Percentiles rank a stretch among this genome's conserved stretches.
phyloP scores from a whole-genome alignment of 2,113 vertebrate species.

The Percopsis transmontana region DNA sequence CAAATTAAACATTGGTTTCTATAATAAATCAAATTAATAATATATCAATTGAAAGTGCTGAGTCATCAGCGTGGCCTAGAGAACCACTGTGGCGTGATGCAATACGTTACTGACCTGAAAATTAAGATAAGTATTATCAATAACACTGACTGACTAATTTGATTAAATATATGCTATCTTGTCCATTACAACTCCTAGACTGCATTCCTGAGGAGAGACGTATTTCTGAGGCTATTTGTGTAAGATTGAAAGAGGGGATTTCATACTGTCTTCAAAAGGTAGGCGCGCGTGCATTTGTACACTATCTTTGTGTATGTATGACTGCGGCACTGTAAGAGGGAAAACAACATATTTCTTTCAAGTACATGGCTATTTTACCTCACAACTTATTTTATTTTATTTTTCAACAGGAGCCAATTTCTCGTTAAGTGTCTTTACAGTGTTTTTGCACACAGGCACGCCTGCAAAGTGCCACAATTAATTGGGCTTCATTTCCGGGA shows the following conservation, averaged over 20 bases:
- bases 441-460: constrained; percentile 67
- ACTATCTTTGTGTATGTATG: not conserved
- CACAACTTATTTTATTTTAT: constrained; percentile 62
- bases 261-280: too few relatives aligned
- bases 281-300: not conserved
- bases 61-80: constrained; percentile 47
- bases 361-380: constrained; percentile 48
- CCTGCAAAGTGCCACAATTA: constrained; percentile 79
- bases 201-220: too few relatives aligned
- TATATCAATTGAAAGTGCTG: constrained; percentile 60
- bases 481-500: constrained; percentile 80
- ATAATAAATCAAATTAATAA: too few relatives aligned
- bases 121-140: constrained; percentile 4
- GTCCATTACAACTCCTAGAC: too few relatives aligned
- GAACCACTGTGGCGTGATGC: constrained; percentile 59
- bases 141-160: too few relatives aligned
- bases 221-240: too few relatives aligned
- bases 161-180: too few relatives aligned
- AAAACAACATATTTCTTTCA: constrained; percentile 48
- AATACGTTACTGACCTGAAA: constrained; percentile 63
- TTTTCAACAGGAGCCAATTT: constrained; percentile 76
- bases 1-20: too few relatives aligned
- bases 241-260: too few relatives aligned
- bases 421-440: constrained; percentile 75
- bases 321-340: constrained; percentile 4